phyloP scores from a whole-genome alignment of 2,113 vertebrate species.

The Cololabis saira region DNA sequence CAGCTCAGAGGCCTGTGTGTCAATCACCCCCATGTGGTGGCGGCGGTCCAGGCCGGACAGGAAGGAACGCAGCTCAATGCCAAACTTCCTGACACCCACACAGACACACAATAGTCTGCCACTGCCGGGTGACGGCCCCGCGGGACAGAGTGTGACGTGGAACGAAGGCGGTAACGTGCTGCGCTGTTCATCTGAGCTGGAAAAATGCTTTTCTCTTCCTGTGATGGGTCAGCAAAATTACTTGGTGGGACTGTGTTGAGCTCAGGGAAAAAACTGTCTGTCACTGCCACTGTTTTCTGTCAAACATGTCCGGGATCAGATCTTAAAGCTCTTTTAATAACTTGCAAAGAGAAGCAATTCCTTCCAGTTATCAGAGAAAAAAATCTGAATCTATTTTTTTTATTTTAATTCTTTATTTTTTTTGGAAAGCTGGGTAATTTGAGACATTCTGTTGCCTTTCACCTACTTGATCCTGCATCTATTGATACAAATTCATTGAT shows the following conservation, averaged over 20 bases:
- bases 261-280: too few relatives aligned
- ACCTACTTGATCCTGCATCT: too few relatives aligned
- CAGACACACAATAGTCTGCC: constrained; percentile 68
- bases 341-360: too few relatives aligned
- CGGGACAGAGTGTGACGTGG: constrained; percentile 33
- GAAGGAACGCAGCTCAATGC: constrained; percentile 72
- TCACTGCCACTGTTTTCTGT: too few relatives aligned
- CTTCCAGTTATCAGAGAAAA: too few relatives aligned
- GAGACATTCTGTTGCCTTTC: too few relatives aligned
- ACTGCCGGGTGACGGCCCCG: constrained; percentile 26
- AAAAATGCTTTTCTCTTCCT: constrained; percentile 50
- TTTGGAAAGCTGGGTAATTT: too few relatives aligned
- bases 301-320: too few relatives aligned
- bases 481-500: too few relatives aligned
- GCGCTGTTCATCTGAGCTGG: constrained; percentile 51
- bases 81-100: constrained; percentile 78
- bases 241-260: neutral
- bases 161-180: constrained; percentile 31
- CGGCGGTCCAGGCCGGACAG: constrained; percentile 53
- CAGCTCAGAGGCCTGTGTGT: constrained; percentile 48
- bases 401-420: too few relatives aligned
- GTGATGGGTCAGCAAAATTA: constrained; percentile 49
- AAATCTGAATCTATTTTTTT: too few relatives aligned
- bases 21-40: constrained; percentile 57
- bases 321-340: too few relatives aligned